Evolutionary conservation across 1,140 invertebrate genomes (phyloP), one percentile per base, ranked within the genome.

Genomic region (Sarcophaga peregrina): DNA sequence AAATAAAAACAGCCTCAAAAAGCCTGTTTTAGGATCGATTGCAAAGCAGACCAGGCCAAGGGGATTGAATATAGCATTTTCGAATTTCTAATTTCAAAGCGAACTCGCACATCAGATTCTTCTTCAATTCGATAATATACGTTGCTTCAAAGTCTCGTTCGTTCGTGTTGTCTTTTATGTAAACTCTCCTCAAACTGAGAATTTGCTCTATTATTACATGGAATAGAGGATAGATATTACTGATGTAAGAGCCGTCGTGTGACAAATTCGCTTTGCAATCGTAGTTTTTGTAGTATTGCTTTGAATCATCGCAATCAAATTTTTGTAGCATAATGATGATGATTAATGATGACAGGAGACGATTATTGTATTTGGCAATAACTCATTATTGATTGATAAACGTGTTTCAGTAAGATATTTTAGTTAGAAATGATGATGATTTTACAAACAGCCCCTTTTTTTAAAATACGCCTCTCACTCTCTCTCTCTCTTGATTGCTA

Each of bases 51-150:
- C 10, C 62, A 68, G n/a, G 10, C 17, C 13, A 52, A 8, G 62
- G 62, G 9, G n/a, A 2, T 68, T 25, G 62, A 68, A 68, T 17
- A 17, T 68, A 37, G 1, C 25, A 37, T 68, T 8, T 68, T 7
- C n/a, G 15, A n/a, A n/a, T n/a, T n/a, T 58, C 54, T 58, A n/a
- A 58, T 58, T 25, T 68, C 62, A 68, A 68, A 68, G 62, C 62
- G 62, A 68, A 68, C n/a, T 68, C 62, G n/a, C 25, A 37, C 25
- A 37, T 37, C 25, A 37, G 25, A 4, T 68, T 20, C 62, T n/a
- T 68, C 17, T 68, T 58, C 15, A 5, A n/a, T 68, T 68, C n/a
- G 62, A 68, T 5, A n/a, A 68, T 68, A 20, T 68, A 37, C 20
- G 62, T 68, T 68, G 25, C 25, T 37, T 37, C 4, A 37, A 37